phyloP scores from a whole-genome alignment of 2,888 invertebrate species.

The Ochropleura leucogaster region DNA sequence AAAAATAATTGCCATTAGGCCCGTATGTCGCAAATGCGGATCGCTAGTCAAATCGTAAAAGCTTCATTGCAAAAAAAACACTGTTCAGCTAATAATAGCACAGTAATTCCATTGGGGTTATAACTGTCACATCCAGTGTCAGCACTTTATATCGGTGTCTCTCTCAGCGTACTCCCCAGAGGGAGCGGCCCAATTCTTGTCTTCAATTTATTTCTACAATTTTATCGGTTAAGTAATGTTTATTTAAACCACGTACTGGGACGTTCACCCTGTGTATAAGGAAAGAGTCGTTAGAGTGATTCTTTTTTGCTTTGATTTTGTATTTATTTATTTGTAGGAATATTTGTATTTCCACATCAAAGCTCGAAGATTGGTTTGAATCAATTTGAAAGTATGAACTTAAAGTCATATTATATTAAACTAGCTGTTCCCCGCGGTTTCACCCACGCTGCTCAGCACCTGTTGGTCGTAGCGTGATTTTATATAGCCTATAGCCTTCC shows the following conservation, averaged over 20 bases:
- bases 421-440: no score
- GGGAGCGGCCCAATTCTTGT: constrained; percentile 51
- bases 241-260: constrained; percentile 35
- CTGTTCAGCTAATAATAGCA: background rate
- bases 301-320: constrained; percentile 19
- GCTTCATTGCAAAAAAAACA: background rate
- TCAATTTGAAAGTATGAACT: background rate
- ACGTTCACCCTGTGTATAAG: constrained; percentile 17
- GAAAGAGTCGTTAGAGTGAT: background rate
- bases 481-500: no score
- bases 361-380: background rate
- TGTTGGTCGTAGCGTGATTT: no score
- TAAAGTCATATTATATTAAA: no score
- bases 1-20: no score
- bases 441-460: no score
- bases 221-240: constrained; percentile 50
- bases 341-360: background rate
- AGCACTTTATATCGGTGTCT: constrained; percentile 15
- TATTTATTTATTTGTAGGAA: background rate
- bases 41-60: background rate
- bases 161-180: constrained; percentile 20
- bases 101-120: constrained; percentile 13
- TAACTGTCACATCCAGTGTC: constrained; percentile 32
- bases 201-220: constrained; percentile 56
- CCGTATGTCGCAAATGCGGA: background rate